Percentiles rank a stretch among this genome's conserved stretches.
Evolutionary conservation across 2,113 vertebrate species (phyloP).

Genomic region (Helogale parvula): DNA sequence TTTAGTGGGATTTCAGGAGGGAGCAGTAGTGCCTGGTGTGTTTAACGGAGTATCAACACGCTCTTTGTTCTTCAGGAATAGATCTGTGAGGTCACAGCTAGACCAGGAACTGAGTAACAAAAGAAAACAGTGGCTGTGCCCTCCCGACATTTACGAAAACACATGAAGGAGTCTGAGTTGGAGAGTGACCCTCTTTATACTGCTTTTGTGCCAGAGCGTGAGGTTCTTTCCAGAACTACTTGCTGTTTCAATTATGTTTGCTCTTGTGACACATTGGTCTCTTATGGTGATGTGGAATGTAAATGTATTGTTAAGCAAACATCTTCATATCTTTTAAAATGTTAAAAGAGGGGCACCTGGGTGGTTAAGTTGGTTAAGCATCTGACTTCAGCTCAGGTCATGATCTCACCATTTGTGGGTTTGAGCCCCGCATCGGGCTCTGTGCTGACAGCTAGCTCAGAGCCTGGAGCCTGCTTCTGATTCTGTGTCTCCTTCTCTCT

Average conservation of each 20-base stretch:
- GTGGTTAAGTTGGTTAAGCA: too few relatives aligned
- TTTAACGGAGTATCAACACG: not conserved
- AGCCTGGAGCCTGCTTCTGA: too few relatives aligned
- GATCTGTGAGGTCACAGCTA: not conserved
- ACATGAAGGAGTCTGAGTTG: not conserved
- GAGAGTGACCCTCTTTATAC: not conserved
- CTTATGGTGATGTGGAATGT: not conserved
- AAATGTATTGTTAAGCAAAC: not conserved
- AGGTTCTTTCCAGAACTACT: not conserved
- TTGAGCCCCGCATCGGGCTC: too few relatives aligned
- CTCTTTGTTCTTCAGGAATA: not conserved
- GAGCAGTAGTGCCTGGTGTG: not conserved
- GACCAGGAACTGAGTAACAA: not conserved
- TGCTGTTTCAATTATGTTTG: constrained; percentile 38
- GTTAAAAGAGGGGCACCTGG: not conserved
- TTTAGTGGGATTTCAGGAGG: not conserved
- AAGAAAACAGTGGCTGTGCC: not conserved
- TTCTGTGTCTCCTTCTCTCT: too few relatives aligned
- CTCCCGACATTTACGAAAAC: not conserved
- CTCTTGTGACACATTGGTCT: not conserved
- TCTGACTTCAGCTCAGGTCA: too few relatives aligned
- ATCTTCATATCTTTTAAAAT: not conserved
- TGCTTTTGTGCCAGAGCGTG: not conserved
- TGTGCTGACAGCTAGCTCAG: too few relatives aligned
- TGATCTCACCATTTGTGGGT: too few relatives aligned